phyloP scores from a whole-genome alignment of 2,113 vertebrate species.

The Phylloscopus trochilus region DNA sequence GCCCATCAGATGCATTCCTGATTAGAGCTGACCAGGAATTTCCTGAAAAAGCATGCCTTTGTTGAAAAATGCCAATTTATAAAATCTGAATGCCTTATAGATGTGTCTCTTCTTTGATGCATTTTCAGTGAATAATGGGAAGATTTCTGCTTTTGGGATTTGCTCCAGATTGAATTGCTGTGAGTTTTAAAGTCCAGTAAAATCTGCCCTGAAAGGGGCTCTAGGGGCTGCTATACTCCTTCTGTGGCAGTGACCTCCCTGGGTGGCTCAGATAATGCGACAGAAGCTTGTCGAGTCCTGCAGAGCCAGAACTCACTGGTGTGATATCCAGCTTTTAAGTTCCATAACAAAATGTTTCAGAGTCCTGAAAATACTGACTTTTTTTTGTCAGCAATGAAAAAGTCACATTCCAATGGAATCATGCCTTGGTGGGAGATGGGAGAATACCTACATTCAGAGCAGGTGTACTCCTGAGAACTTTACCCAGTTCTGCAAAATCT shows the following conservation, averaged over 20 bases:
- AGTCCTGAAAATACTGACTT: not conserved
- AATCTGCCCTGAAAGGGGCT: not conserved
- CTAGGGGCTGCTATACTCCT: not conserved
- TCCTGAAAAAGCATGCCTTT: conserved; percentile 11
- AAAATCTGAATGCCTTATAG: not conserved
- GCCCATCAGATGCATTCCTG: not conserved
- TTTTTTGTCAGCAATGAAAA: not conserved
- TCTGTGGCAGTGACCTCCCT: not conserved
- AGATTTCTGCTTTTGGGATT: not conserved
- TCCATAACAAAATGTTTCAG: not conserved
- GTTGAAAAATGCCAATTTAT: conserved; percentile 2
- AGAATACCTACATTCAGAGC: not conserved
- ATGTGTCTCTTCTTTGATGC: not conserved
- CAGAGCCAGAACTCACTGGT: not conserved
- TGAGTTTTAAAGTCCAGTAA: not conserved
- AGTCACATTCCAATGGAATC: not conserved
- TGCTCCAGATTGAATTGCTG: not conserved
- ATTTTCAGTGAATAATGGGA: not conserved
- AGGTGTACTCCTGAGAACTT: not conserved
- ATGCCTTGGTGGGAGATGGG: not conserved
- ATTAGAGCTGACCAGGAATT: conserved; percentile 9
- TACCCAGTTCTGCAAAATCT: not conserved
- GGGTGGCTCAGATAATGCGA: not conserved
- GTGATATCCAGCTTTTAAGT: not conserved
- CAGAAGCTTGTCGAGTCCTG: not conserved